These are phyloP conservation scores for Acanthisitta chloris DNA, from an alignment of 2,113 vertebrate genomes.

Conservation along the genomic window DNA sequence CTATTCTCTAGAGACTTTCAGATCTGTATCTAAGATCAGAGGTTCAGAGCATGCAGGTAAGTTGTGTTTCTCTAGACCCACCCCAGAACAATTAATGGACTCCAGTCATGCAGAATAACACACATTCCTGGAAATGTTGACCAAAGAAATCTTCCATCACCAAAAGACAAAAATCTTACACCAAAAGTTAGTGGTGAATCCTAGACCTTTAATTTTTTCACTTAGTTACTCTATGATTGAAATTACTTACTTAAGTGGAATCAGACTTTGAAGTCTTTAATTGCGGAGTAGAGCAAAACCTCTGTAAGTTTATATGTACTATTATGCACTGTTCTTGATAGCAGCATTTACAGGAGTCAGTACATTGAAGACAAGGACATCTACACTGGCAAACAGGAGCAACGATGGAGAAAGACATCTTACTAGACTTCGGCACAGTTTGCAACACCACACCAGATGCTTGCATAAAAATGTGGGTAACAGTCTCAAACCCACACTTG, in stretches of 20 bases:
- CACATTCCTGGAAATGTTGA: fast-evolving
- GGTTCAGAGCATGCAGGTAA: neutral
- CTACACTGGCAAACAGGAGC: neutral
- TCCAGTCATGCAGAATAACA: neutral
- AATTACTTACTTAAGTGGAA: neutral
- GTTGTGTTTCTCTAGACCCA: neutral
- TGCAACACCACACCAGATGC: neutral
- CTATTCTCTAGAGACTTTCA: neutral
- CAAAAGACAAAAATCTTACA: neutral
- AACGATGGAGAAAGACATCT: neutral
- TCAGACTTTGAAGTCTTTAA: neutral
- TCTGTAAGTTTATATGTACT: neutral
- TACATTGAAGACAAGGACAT: neutral
- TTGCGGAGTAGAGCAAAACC: neutral
- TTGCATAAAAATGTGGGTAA: neutral
- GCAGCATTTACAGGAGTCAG: neutral
- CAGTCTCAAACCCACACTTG: neutral
- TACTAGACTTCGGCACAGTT: neutral
- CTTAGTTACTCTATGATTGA: neutral
- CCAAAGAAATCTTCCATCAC: neutral
- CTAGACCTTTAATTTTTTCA: neutral
- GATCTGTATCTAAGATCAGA: neutral
- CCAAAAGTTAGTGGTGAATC: neutral
- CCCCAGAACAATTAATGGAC: neutral
- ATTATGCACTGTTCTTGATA: no score